Conservation (phyloP, 2,888 invertebrate species). For the Melitaea athalia region DNA sequence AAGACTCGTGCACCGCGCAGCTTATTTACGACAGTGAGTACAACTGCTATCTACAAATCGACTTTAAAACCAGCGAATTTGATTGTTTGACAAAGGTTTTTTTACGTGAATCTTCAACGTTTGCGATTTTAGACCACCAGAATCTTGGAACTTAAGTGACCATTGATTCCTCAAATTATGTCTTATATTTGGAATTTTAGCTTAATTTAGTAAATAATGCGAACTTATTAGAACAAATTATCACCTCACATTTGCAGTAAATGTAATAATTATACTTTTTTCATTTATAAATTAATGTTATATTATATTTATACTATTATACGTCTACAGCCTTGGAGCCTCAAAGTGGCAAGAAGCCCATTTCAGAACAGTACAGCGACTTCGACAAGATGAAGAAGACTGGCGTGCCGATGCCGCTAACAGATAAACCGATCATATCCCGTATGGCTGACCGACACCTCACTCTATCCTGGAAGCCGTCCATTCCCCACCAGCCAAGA, state of each 20-base stretch:
- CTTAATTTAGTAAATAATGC: not conserved
- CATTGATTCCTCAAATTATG: too few species aligned
- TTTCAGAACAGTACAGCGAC: slow-evolving; percentile 91
- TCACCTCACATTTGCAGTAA: not conserved
- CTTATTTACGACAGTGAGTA: slow-evolving; percentile 90
- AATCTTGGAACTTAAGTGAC: too few species aligned
- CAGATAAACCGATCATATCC: slow-evolving; percentile 95
- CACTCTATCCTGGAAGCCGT: slow-evolving; percentile 96
- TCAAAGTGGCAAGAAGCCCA: slow-evolving; percentile 83
- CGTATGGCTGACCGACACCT: slow-evolving; percentile 95
- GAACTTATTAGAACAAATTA: not conserved
- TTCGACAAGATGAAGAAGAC: slow-evolving; percentile 91
- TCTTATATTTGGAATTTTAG: too few species aligned
- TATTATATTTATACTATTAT: not conserved
- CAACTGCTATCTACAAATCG: too few species aligned
- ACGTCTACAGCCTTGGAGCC: slow-evolving; percentile 83
- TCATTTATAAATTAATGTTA: too few species aligned
- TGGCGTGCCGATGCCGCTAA: slow-evolving; percentile 92
- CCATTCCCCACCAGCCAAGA: slow-evolving; percentile 92
- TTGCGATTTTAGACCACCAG: too few species aligned
- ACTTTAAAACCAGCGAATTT: too few species aligned
- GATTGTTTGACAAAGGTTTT: too few species aligned
- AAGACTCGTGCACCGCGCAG: slow-evolving; percentile 89
- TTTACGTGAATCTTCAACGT: too few species aligned
- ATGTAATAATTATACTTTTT: too few species aligned